Percentiles rank a stretch among this genome's conserved stretches.
phyloP scores from a whole-genome alignment of 2,113 vertebrate species.

The Indicator maculatus region DNA sequence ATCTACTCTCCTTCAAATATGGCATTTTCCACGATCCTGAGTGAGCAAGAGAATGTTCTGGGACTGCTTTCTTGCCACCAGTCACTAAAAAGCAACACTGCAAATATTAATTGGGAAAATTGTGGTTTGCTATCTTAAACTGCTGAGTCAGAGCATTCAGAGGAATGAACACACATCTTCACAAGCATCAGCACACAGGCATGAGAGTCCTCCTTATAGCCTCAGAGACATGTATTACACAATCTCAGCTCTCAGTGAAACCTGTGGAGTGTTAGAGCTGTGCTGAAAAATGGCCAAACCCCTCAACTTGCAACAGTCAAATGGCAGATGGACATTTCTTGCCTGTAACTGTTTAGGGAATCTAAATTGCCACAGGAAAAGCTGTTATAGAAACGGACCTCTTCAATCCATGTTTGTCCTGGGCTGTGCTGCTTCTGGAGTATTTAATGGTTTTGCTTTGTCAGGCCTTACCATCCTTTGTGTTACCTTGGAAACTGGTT shows the following conservation, averaged over 20 bases:
- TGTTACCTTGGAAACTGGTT: conserved; percentile 37
- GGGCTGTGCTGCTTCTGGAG: background rate
- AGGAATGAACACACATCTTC: background rate
- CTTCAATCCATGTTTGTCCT: background rate
- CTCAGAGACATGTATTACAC: background rate
- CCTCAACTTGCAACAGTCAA: background rate
- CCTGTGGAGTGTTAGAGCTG: background rate
- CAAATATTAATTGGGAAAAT: background rate
- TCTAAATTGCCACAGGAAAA: background rate
- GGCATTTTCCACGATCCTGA: background rate
- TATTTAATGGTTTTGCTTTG: background rate
- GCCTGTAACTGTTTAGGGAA: background rate
- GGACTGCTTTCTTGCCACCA: background rate
- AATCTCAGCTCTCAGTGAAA: background rate
- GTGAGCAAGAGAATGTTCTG: background rate
- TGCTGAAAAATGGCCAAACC: background rate
- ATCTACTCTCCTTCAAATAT: background rate
- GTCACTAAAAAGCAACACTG: background rate
- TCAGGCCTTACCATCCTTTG: background rate
- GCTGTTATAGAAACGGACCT: background rate
- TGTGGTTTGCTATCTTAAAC: background rate
- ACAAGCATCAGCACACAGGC: background rate
- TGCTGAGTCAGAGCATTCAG: background rate
- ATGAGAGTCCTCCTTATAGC: accelerated
- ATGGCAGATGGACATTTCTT: background rate